Percentiles rank a stretch among this genome's conserved stretches.
Evolutionary conservation across 2,888 invertebrate species (phyloP).

Genomic region (Linnaemya vulpina): DNA sequence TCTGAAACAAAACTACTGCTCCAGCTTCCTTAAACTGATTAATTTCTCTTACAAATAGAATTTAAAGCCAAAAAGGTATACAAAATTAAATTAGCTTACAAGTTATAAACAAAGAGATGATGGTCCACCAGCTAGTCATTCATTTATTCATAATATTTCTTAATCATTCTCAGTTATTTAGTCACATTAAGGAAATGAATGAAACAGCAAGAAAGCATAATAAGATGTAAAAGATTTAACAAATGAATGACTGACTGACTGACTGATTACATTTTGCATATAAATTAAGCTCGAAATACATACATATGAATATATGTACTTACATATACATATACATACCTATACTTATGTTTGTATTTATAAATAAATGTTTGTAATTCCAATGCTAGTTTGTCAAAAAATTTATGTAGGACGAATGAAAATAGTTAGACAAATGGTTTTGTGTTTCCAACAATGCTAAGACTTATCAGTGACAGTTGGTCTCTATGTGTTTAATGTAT

Average conservation of each 20-base stretch:
- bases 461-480: background rate
- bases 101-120: background rate
- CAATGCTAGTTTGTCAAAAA: constrained; percentile 63
- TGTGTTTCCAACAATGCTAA: background rate
- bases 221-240: constrained; percentile 16
- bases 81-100: constrained; percentile 22
- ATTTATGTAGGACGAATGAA: constrained; percentile 27
- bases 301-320: too few species aligned
- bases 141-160: constrained; percentile 3
- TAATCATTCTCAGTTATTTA: background rate
- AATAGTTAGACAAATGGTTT: constrained; percentile 63
- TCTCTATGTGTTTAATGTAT: background rate
- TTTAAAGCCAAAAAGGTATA: background rate
- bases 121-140: constrained; percentile 13
- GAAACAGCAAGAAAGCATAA: constrained; percentile 38
- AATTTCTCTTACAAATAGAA: background rate
- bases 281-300: constrained; percentile 72
- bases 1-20: constrained; percentile 15
- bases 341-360: background rate
- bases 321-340: constrained; percentile 54
- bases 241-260: constrained; percentile 10
- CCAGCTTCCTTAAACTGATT: background rate
- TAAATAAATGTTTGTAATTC: constrained; percentile 9
- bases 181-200: constrained; percentile 24
- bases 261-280: constrained; percentile 71